Evolutionary conservation across 2,797 vertebrate species (phyloP).

Genomic region (Rhodeus uyekii): DNA sequence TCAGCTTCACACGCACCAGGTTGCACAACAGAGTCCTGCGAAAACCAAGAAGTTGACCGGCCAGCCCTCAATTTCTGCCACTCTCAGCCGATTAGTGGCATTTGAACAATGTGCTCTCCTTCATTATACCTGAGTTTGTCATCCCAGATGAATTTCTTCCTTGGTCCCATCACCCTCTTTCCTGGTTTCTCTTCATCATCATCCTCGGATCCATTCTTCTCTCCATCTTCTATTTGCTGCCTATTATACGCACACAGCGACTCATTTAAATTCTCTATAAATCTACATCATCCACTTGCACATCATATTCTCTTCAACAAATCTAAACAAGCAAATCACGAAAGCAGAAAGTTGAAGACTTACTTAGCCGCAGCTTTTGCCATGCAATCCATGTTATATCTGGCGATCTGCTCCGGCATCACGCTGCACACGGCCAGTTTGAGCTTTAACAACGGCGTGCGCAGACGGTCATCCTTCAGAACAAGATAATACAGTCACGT

Average conservation of each 20-base stretch:
- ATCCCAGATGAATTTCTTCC: conserved; percentile 90
- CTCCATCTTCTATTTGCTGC: conserved; percentile 83
- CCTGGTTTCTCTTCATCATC: conserved; percentile 90
- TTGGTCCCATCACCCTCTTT: conserved; percentile 84
- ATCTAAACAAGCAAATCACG: background rate
- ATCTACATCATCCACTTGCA: background rate
- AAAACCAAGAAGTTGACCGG: background rate
- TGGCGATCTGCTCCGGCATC: conserved; percentile 93
- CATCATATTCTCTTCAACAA: background rate
- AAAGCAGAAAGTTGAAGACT: background rate
- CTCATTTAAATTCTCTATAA: background rate
- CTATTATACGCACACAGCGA: conserved; percentile 60
- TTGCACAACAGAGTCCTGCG: conserved; percentile 92
- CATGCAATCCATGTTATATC: conserved; percentile 93
- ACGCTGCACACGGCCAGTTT: conserved; percentile 92
- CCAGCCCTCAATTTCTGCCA: background rate
- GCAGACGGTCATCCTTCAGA: conserved; percentile 88
- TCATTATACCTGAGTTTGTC: conserved; percentile 81
- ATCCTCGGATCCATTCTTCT: conserved; percentile 86
- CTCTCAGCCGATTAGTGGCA: background rate
- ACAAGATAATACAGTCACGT: background rate
- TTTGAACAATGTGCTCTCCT: background rate
- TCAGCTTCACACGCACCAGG: conserved; percentile 94
- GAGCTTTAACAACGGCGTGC: conserved; percentile 89
- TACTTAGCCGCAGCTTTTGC: conserved; percentile 90